Evolutionary conservation across 2,888 invertebrate species (phyloP), one percentile per base, ranked within the genome.

Genomic region (Sericinus montela): DNA sequence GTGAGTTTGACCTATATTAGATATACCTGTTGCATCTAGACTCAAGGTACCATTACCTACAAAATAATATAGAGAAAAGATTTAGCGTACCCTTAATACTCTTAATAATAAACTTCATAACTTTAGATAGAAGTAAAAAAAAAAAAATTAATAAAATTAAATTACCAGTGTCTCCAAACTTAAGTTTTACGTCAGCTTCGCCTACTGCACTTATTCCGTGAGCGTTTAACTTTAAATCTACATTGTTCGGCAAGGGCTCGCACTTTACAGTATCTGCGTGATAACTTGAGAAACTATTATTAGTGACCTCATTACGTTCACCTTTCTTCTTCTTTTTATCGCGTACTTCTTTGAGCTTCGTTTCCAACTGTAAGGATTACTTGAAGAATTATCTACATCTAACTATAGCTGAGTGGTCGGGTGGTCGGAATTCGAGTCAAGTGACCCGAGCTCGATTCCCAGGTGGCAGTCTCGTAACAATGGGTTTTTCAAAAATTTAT

Each of bases 311-410:
- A 6, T 29, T 8, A 11, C 45, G 48, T 10, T 60, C 65, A 0
- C 36, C 3, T 43, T 70, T 76, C 53, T 73, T 79, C 55, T 72
- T 81, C 56, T 75, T 82, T 57, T 78, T 80, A 9, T 78, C 73
- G 50, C 69, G 67, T 1, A 82, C 72, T 66, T 81, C 81, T 67
- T 77, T 84, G n/a, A 83, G 57, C 63, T 83, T 83, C 13, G 69
- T 48, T 67, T 83, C 82, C 50, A 83, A 60, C 83, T 83, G 65
- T 16, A 63, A 74, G 10, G 23, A 57, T 4, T 9, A 25, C 35
- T 25, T 5, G 1, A 1, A 25, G 25, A 6, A 8, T 25, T 25
- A 25, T 25, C 4, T 25, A 25, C 5, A 19, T 19, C 19, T 19
- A 3, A 2, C 19, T 19, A 19, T n/a, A n/a, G n/a, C n/a, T n/a